Evolutionary conservation across 2,888 invertebrate species (phyloP), one percentile per base, ranked within the genome.

Genomic region (Netelia fuscicornis): DNA sequence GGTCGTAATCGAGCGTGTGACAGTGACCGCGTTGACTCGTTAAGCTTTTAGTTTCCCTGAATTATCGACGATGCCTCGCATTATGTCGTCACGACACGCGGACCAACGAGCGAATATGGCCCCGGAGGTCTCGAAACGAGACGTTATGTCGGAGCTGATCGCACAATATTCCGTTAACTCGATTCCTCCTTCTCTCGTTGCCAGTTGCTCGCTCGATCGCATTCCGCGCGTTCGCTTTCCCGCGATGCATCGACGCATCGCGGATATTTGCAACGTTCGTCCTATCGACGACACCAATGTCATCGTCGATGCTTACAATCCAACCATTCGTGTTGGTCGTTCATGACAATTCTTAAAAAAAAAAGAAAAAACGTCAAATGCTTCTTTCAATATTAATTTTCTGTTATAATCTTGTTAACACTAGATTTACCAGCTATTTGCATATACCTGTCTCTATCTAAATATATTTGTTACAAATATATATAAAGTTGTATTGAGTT

Each of bases 151-250:
- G 65, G 70, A 60, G 52, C 67, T 65, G 81, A 68, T 74, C 81
- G 81, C 64, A 17, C 23, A 72, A 80, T 65, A 72, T 75, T 81
- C 75, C 81, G 81, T 81, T 75, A 81, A 81, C 81, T 81, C 81
- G 81, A 75, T 60, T 75, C 60, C 68, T 48, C 48, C 48, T 48
- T 13, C 48, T 48, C 48, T 13, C 13, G 11, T 25, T 52, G 48
- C 44, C 54, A 52, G 37, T 10, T n/a, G 54, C 44, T 48, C 67
- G 77, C 37, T 54, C 13, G 67, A 23, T 68, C 67, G 48, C 67
- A 72, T 56, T 72, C 25, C 52, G 20, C 82, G 56, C 52, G 52
- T 71, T 81, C 70, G 65, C 74, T 78, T 78, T 82, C 37, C n/a
- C 68, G 25, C 23, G 48, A 37, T n/a, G 37, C 42, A 17, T 37